These are phyloP conservation scores for Zapornia atra DNA, from an alignment of 2,113 vertebrate genomes.

Conservation along the genomic window DNA sequence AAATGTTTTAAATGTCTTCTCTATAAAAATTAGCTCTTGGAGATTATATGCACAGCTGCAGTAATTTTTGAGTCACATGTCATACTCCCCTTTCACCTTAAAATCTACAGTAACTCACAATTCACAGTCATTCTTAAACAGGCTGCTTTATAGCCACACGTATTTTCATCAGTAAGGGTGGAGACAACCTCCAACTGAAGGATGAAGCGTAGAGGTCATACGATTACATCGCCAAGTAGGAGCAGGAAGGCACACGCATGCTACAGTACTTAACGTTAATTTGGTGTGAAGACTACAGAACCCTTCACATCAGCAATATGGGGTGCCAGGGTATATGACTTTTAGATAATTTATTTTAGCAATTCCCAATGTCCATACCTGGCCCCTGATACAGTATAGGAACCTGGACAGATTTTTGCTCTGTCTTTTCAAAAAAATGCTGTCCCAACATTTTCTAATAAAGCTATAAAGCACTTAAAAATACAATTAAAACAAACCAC, in stretches of 20 bases:
- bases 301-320: background rate
- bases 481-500: background rate
- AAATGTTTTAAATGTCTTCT: background rate
- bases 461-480: background rate
- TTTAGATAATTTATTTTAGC: background rate
- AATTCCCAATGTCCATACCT: background rate
- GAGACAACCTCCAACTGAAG: background rate
- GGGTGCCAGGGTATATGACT: background rate
- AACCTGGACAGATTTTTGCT: background rate
- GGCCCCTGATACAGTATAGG: background rate
- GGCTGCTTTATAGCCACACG: background rate
- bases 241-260: background rate
- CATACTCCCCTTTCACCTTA: background rate
- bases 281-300: background rate
- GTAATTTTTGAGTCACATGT: background rate
- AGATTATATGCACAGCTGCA: background rate
- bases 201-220: background rate
- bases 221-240: background rate
- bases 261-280: background rate
- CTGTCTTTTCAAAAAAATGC: background rate
- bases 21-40: background rate
- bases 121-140: background rate
- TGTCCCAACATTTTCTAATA: background rate
- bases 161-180: background rate
- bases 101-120: background rate